These are phyloP conservation scores for Piezodorus guildinii DNA, from an alignment of 1,140 invertebrate species.

Conservation along the genomic window DNA sequence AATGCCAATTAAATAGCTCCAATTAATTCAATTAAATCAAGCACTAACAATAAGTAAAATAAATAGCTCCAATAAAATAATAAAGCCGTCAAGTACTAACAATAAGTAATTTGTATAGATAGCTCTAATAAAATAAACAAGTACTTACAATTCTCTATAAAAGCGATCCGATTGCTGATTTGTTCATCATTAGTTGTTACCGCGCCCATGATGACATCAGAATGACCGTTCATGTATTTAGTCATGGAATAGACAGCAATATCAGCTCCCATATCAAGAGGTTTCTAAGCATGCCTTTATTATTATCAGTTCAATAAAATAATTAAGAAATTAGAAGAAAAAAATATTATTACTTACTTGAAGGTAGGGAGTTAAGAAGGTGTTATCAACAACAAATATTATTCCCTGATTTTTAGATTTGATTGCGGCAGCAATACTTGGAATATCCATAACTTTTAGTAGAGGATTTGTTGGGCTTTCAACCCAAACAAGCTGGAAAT, in stretches of 20 bases:
- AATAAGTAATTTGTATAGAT: too few species aligned
- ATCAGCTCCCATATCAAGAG: too few species aligned
- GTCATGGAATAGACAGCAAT: slow-evolving; percentile 85
- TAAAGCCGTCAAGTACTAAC: too few species aligned
- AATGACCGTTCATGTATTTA: slow-evolving; percentile 98
- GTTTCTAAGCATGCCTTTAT: slow-evolving; percentile 38
- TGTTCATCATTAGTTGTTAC: slow-evolving; percentile 61
- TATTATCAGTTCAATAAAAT: neutral
- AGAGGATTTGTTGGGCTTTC: slow-evolving; percentile 96
- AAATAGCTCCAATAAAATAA: too few species aligned
- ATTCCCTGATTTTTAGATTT: slow-evolving; percentile 49
- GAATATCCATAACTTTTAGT: slow-evolving; percentile 86
- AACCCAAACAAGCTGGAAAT: slow-evolving; percentile 80
- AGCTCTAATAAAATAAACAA: too few species aligned
- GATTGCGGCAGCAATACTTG: slow-evolving; percentile 52
- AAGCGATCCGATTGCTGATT: slow-evolving; percentile 59
- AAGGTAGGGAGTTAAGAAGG: slow-evolving; percentile 91
- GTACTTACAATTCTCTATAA: slow-evolving; percentile 78
- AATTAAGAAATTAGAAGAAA: slow-evolving; percentile 17
- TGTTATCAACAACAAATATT: slow-evolving; percentile 90
- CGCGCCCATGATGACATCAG: slow-evolving; percentile 95
- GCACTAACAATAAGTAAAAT: too few species aligned
- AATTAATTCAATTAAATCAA: too few species aligned
- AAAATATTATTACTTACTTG: slow-evolving; percentile 44
- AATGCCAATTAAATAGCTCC: too few species aligned